A percentile compares a stretch with the other conserved stretches of the same genome.
These are phyloP conservation scores for Cynaeus angustus DNA, from an alignment of 2,888 invertebrate genomes.

Conservation along the genomic window DNA sequence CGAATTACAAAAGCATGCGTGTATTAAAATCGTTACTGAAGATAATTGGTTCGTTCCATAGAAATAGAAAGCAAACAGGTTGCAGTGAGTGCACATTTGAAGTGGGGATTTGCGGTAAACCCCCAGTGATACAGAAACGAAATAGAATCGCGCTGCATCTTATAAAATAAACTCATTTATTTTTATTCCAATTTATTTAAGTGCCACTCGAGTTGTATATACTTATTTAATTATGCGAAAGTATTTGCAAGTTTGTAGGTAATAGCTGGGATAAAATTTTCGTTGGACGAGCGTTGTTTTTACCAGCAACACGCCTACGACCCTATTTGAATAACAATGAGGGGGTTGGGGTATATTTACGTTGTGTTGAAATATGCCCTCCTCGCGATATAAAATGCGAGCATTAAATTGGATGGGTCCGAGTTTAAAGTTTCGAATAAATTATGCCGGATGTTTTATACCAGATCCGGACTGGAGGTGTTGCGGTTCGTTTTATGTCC, in stretches of 20 bases:
- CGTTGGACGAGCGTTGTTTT: conserved; percentile 17
- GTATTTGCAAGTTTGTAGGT: neutral
- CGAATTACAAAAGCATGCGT: conserved; percentile 3
- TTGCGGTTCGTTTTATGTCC: conserved; percentile 23
- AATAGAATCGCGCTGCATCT: conserved; percentile 17
- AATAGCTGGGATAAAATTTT: conserved; percentile 7
- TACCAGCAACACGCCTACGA: conserved; percentile 1
- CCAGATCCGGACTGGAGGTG: conserved; percentile 15
- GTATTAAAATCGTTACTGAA: neutral
- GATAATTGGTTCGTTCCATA: neutral
- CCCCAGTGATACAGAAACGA: conserved; percentile 2
- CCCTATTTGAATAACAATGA: conserved; percentile 39
- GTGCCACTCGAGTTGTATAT: conserved; percentile 29
- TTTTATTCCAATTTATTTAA: conserved; percentile 45
- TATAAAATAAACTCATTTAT: conserved; percentile 16
- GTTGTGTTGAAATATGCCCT: conserved; percentile 7
- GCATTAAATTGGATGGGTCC: conserved; percentile 10
- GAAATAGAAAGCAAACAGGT: too few species aligned
- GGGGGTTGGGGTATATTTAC: conserved; percentile 15
- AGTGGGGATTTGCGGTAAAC: too few species aligned
- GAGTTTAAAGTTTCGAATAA: conserved; percentile 25
- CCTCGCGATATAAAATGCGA: conserved; percentile 9
- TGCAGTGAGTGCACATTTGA: neutral
- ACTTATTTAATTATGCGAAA: conserved; percentile 35
- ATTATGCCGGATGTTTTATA: conserved; percentile 15